A percentile compares a stretch with the other conserved stretches of the same genome.
Evolutionary conservation across 64 coral and sea anemone genomes (phyloP).

Genomic region (Orbicella faveolata): DNA sequence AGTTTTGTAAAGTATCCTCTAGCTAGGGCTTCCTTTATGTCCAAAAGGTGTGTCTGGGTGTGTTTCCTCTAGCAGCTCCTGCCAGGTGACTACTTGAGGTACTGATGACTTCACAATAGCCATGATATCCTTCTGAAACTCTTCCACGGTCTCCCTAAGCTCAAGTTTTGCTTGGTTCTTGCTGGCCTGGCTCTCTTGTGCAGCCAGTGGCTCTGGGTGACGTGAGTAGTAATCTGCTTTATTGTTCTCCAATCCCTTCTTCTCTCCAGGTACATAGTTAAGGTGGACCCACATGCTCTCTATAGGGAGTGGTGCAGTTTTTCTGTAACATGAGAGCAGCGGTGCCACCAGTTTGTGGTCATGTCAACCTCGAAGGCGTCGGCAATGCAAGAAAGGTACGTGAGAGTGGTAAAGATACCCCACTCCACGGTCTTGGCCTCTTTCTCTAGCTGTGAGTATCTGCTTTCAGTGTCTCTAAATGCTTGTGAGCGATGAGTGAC

Average conservation of each 20-base stretch:
- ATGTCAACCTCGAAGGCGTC: neutral
- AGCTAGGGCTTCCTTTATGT: conserved; percentile 43
- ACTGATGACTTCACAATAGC: conserved; percentile 27
- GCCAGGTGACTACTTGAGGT: neutral
- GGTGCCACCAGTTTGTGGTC: conserved; percentile 65
- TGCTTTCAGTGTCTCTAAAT: conserved; percentile 21
- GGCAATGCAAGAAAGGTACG: conserved; percentile 48
- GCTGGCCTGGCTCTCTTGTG: neutral
- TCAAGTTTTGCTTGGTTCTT: neutral
- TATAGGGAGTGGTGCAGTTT: conserved; percentile 41
- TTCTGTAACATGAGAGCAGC: neutral
- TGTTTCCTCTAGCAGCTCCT: neutral
- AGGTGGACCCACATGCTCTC: conserved; percentile 46
- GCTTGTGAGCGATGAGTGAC: conserved; percentile 48
- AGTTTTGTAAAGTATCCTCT: neutral
- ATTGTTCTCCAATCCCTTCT: conserved; percentile 54
- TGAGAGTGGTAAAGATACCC: conserved; percentile 55
- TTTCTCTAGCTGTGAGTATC: neutral
- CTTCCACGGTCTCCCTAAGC: conserved; percentile 3
- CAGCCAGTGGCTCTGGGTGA: conserved; percentile 30
- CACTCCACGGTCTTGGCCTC: conserved; percentile 68
- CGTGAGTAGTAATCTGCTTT: conserved; percentile 49
- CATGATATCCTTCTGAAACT: neutral
- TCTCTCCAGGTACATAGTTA: conserved; percentile 57
- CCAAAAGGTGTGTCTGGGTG: neutral